Evolutionary conservation across 2,797 vertebrate genomes (phyloP), one percentile per base, ranked within the genome.

Genomic region (Prunella strophiata): DNA sequence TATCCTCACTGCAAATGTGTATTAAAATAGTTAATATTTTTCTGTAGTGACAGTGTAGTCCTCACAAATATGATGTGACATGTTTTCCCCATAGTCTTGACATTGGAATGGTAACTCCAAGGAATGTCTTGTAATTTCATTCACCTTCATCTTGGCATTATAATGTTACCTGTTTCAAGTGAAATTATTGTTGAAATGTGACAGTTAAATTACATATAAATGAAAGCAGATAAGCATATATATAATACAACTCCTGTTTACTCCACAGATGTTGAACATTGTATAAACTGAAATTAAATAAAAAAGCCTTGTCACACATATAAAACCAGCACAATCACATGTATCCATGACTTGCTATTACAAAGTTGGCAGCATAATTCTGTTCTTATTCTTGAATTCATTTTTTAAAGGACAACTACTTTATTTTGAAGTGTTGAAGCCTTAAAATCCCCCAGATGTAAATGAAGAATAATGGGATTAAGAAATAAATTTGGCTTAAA

Each of bases 111-210:
- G 42, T 68, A 38, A 94, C 91, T 85, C 38, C 80, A 78, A 58
- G 63, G 76, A 90, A 36, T 62, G 40, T 59, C 57, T 77, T 91
- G 65, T 91, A 88, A 93, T 91, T 88, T 81, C 32, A 89, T 96
- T 96, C 77, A 67, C 7, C 75, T 91, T 96, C 47, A 42, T 81
- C 80, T 89, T 92, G 76, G 29, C n/a, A 18, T 79, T 88, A 48
- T 36, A 80, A 40, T 89, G 43, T 51, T 93, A 27, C 76, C 83
- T 80, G 5, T 93, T 95, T 90, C 91, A 74, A 84, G 62, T 90
- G 66, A 91, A 93, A 77, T 67, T 91, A n/a, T 83, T 91, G 43
- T 38, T 94, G 67, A 96, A 95, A 93, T 80, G 65, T 96, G 85
- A 66, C 30, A 83, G 38, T 32, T 85, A 51, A 85, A 79, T 95